Conservation (phyloP, 1,140 invertebrate genomes). For the Papilio polyxenes region DNA sequence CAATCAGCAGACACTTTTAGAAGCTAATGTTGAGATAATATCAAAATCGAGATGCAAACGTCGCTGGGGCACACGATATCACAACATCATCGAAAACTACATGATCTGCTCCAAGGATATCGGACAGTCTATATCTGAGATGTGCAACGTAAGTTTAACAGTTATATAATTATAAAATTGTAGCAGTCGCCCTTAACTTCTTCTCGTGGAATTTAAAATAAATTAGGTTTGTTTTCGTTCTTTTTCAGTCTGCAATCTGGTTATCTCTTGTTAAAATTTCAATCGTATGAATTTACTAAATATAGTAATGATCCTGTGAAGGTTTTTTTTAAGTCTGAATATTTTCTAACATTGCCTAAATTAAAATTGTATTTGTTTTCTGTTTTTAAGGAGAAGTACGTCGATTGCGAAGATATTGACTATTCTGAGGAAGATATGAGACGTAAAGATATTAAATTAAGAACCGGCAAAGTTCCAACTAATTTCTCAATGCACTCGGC, state of each 20-base stretch:
- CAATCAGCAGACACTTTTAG: slow-evolving; percentile 64
- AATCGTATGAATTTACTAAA: not conserved
- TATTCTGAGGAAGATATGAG: slow-evolving; percentile 66
- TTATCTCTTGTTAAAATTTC: too few species aligned
- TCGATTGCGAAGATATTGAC: slow-evolving; percentile 67
- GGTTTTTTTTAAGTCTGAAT: not conserved
- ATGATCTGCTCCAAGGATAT: slow-evolving; percentile 72
- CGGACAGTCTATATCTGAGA: slow-evolving; percentile 71
- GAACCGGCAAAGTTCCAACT: slow-evolving; percentile 55
- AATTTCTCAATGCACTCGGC: slow-evolving; percentile 66
- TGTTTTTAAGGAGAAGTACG: slow-evolving; percentile 65
- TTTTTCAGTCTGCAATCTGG: too few species aligned
- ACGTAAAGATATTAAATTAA: slow-evolving; percentile 45
- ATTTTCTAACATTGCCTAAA: not conserved
- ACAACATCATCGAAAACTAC: slow-evolving; percentile 72
- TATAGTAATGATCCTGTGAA: not conserved
- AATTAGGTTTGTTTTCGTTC: too few species aligned
- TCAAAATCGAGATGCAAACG: slow-evolving; percentile 62
- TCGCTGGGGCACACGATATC: slow-evolving; percentile 64
- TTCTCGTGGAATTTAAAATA: too few species aligned
- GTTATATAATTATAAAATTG: not conserved
- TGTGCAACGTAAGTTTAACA: slow-evolving; percentile 62
- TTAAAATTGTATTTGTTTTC: slow-evolving; percentile 21
- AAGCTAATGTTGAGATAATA: slow-evolving; percentile 61
- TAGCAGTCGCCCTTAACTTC: too few species aligned